Base-by-base conservation (phyloP, 2,888 invertebrate species). In the Thecophora atra region DNA sequence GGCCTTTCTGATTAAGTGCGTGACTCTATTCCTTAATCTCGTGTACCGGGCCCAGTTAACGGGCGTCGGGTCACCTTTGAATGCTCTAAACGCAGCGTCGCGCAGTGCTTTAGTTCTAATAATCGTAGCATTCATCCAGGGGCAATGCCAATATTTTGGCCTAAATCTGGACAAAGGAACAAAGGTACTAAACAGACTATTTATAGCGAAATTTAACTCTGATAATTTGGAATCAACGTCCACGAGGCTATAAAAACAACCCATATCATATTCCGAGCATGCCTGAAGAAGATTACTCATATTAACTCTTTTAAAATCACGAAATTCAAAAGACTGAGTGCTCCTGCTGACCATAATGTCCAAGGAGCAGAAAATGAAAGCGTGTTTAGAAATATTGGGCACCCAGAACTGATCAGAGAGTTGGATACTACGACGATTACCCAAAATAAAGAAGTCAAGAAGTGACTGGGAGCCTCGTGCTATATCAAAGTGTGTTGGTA, bases 381-480 rank as follows among this genome's bases (percentile, higher is more conserved):
- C 54, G 19, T 54, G 54, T 54, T 54, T 54, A 11, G 54, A 54
- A 21, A 54, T 21, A n/a, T 54, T 54, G 21, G 54, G 54, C 2
- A 54, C 21, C 54, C n/a, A 54, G 21, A 54, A 54, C 21, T 54
- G 54, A 11, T 54, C 54, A 54, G 19, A 11, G 11, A n/a, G 19
- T 21, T 21, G 4, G 19, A 54, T 3, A 2, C 4, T 54, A 21
- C 11, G 5, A 3, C 54, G 13, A n/a, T 54, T n/a, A 15, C 54
- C 54, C 4, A n/a, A 19, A 6, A 54, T 11, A 5, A 54, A 11
- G 21, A 17, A 54, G 21, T 54, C 54, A 6, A 54, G 19, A 5
- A 54, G 21, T n/a, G 54, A 54, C 21, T 54, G 54, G 19, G 54
- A 54, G 4, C 19, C 21, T 21, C 54, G 13, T n/a, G 15, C 7